Conservation (phyloP, 2,888 invertebrate species). For the Agonum fuliginosum region DNA sequence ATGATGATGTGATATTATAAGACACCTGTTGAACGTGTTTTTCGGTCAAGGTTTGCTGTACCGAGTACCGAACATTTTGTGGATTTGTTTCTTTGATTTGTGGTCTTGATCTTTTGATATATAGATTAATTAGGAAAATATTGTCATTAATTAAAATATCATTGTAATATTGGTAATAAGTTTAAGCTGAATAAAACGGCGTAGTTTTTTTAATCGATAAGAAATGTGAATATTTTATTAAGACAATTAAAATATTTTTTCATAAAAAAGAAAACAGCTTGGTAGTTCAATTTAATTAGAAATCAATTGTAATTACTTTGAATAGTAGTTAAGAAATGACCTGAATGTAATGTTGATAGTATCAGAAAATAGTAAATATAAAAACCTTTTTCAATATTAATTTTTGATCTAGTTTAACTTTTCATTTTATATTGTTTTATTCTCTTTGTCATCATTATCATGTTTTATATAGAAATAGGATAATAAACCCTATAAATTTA, state of each 20-base stretch:
- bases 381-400: background rate
- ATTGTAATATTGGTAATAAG: background rate
- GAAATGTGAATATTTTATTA: too few species aligned
- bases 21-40: constrained; percentile 52
- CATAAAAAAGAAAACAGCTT: background rate
- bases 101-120: background rate
- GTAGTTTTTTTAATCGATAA: too few species aligned
- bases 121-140: background rate
- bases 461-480: background rate
- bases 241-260: background rate
- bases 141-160: background rate
- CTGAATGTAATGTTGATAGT: background rate
- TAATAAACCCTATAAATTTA: too few species aligned
- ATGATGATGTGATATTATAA: constrained; percentile 48
- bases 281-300: background rate
- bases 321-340: background rate
- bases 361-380: background rate
- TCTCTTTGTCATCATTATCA: background rate
- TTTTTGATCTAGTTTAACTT: background rate
- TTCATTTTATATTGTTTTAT: background rate
- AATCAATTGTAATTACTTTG: background rate
- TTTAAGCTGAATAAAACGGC: too few species aligned
- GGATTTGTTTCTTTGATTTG: background rate
- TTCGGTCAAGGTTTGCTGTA: constrained; percentile 43
- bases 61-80: background rate